Base-by-base conservation (phyloP, 1,140 invertebrate species). In the Pogonomyrmex barbatus region DNA sequence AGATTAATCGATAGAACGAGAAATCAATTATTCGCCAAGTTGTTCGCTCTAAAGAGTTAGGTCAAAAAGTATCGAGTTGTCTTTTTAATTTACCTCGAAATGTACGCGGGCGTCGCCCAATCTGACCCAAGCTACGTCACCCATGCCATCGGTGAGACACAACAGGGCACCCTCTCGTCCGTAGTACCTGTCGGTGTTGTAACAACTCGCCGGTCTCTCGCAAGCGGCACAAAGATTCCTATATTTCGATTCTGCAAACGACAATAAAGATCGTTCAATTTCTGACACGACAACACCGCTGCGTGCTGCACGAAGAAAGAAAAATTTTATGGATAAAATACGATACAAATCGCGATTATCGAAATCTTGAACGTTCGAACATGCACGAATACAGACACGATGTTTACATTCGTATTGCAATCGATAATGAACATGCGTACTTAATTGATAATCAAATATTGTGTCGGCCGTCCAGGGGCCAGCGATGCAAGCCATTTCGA, bases 61-160 rank as follows among this genome's bases (percentile, higher is more conserved):
- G 14, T 71, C 39, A 17, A 70, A 17, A 39, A 24, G 24, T 9
- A 70, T 39, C 12, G 39, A 52, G 39, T 42, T 47, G 4, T 14
- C 30, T 54, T 6, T 3, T 3, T 4, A 42, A 24, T 94, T 94
- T 91, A 97, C 96, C 87, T 96, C 96, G 90, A 97, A 97, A 91
- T 97, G 97, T 50, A 95, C 91, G 6, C 92, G 91, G 2, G 96
- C 96, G 91, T 97, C 96, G 75, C 96, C 96, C 1, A 96, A 93
- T 84, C 97, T 96, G 0, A 97, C 96, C 97, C 98, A 99, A 42
- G 97, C 97, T 12, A 98, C 96, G 90, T 98, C 97, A 0, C 98
- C 98, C 4, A 95, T 95, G 30, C 96, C 96, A 86, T 97, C 97
- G 17, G 96, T 96, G 12, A 99, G 93, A 92, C 98, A 99, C 33